Evolutionary conservation across 1,140 invertebrate genomes (phyloP), one percentile per base, ranked within the genome.

Genomic region (Drosophila pseudoananassae): DNA sequence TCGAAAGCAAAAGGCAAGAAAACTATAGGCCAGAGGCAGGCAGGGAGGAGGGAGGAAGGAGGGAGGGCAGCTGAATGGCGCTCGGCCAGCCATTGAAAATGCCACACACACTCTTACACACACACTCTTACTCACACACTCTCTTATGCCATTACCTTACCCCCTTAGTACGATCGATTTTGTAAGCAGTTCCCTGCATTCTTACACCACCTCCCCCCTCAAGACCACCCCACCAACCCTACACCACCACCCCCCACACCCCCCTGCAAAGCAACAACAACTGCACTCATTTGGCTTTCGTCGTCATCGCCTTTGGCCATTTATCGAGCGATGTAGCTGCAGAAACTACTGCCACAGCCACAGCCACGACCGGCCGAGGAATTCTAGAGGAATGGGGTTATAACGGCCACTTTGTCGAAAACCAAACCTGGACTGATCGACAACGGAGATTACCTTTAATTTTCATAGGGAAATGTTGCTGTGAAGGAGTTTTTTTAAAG

Each of bases 201-300:
- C 57, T 15, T 54, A 9, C 23, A 3, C 5, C 4, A n/a, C 14
- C 29, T 10, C 25, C n/a, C n/a, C 25, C 10, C 38, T 14, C 23
- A 9, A 6, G 46, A 2, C 58, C 43, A 54, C 38, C 40, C 20
- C 29, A 33, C 17, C 17, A 17, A 17, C 25, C 36, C 12, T n/a
- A 9, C 47, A 0, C 23, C 47, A 3, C 2, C 12, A 12, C 9
- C n/a, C 27, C 3, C n/a, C n/a, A n/a, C n/a, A n/a, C n/a, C n/a
- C 50, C 40, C 33, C 25, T 23, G 25, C 15, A 15, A 12, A 31
- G 17, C 38, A 27, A 14, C 58, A 51, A 17, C 58, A 57, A 66
- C 59, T 75, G 71, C 71, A 75, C 60, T 75, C 70, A 75, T 75
- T 75, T 74, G 71, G 70, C 71, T 74, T 74, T 64, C 36, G 63